These are phyloP conservation scores for Tretioscincus oriximinensis DNA, from an alignment of 2,113 vertebrate genomes.

Conservation along the genomic window DNA sequence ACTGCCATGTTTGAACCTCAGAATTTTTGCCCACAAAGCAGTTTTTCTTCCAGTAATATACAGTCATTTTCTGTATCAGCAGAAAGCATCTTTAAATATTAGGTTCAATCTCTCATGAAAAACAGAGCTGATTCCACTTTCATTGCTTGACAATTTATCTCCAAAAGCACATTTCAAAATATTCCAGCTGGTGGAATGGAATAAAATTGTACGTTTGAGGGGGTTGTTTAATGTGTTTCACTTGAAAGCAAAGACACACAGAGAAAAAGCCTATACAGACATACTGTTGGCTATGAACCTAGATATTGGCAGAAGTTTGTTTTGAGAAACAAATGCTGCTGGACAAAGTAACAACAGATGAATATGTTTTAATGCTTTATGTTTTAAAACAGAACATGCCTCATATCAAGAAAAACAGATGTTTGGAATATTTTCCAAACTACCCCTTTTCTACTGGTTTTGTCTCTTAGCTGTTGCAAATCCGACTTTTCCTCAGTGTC, in stretches of 20 bases:
- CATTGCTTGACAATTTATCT: conserved; percentile 14
- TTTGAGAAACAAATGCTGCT: conserved; percentile 28
- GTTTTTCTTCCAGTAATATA: no score
- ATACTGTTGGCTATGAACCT: conserved; percentile 44
- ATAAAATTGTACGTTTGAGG: not conserved
- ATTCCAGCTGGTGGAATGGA: not conserved
- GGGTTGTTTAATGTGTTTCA: conserved; percentile 10
- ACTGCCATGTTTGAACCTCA: no score
- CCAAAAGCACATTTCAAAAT: conserved; percentile 4
- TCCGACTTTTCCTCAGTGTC: not conserved
- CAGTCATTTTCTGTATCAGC: no score
- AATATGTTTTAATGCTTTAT: conserved; percentile 15
- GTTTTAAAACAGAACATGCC: conserved; percentile 14
- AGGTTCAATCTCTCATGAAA: not conserved
- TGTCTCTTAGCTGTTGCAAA: not conserved
- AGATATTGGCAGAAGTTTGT: conserved; percentile 40
- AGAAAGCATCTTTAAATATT: not conserved
- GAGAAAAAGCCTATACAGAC: conserved; percentile 24
- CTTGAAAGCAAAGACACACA: conserved; percentile 16
- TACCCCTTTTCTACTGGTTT: not conserved
- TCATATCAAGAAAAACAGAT: conserved; percentile 17
- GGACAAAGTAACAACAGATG: conserved; percentile 5
- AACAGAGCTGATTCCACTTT: not conserved
- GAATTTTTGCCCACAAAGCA: no score
- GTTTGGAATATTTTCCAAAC: not conserved